phyloP scores from a whole-genome alignment of 2,888 invertebrate genomes.

The Ophion ellenae region DNA sequence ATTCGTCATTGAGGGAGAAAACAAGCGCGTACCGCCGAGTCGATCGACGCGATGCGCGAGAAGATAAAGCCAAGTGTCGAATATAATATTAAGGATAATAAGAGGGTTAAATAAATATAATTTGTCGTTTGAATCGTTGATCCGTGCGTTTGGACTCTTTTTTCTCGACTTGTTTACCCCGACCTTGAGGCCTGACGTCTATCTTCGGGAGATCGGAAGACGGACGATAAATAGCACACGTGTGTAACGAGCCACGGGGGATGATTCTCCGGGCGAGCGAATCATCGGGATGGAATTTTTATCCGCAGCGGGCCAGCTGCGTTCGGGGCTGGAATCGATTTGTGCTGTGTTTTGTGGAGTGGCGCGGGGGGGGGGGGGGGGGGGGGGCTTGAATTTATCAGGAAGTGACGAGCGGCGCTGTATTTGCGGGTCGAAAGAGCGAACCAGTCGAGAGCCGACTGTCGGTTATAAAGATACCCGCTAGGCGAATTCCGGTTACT shows the following conservation, averaged over 20 bases:
- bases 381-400: neutral
- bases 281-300: slow-evolving; percentile 39
- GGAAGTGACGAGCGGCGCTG: slow-evolving; percentile 23
- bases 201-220: neutral
- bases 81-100: slow-evolving; percentile 70
- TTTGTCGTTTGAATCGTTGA: slow-evolving; percentile 63
- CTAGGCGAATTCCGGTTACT: too few relatives aligned
- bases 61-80: slow-evolving; percentile 66
- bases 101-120: slow-evolving; percentile 63
- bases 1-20: slow-evolving; percentile 56
- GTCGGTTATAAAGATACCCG: too few relatives aligned
- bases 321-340: slow-evolving; percentile 51
- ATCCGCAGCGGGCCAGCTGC: slow-evolving; percentile 36
- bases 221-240: too few relatives aligned
- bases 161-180: neutral
- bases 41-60: neutral
- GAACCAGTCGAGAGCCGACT: too few relatives aligned
- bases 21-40: slow-evolving; percentile 53
- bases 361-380: slow-evolving; percentile 18
- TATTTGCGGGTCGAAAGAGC: too few relatives aligned
- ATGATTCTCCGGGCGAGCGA: neutral
- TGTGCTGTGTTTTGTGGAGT: slow-evolving; percentile 22
- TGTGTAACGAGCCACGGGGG: slow-evolving; percentile 11
- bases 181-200: slow-evolving; percentile 41
- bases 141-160: slow-evolving; percentile 15